A percentile compares a stretch with the other conserved stretches of the same genome.
Evolutionary conservation across 1,140 invertebrate genomes (phyloP).

Genomic region (Hyphantria cunea): DNA sequence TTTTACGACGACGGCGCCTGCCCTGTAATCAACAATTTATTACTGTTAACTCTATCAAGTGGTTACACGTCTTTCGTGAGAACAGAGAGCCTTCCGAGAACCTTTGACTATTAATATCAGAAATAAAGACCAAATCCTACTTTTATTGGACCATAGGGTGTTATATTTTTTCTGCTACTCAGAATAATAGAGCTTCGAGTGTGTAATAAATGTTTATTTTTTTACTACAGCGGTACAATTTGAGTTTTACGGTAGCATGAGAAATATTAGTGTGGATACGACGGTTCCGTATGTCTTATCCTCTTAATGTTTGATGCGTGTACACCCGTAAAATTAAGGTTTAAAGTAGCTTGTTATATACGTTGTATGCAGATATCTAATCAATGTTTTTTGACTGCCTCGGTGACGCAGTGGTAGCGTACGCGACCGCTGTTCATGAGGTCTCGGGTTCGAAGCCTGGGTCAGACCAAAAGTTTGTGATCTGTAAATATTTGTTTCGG

Average conservation of each 20-base stretch:
- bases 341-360: too few species aligned
- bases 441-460: too few species aligned
- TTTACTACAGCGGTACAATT: slow-evolving; percentile 20
- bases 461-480: too few species aligned
- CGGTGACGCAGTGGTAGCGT: too few species aligned
- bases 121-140: slow-evolving; percentile 67
- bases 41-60: slow-evolving; percentile 70
- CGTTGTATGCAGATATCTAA: too few species aligned
- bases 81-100: slow-evolving; percentile 63
- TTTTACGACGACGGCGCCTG: slow-evolving; percentile 64
- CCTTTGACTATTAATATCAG: slow-evolving; percentile 63
- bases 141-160: slow-evolving; percentile 70
- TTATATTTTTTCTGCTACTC: slow-evolving; percentile 58
- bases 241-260: slow-evolving; percentile 35
- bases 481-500: too few species aligned
- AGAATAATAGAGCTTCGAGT: slow-evolving; percentile 46
- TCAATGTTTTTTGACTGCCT: too few species aligned
- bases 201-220: slow-evolving; percentile 37
- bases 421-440: too few species aligned
- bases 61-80: slow-evolving; percentile 62
- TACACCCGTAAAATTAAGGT: too few species aligned
- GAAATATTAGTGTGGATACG: slow-evolving; percentile 1
- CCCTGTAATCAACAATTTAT: slow-evolving; percentile 72
- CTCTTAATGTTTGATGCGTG: neutral
- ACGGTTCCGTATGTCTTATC: slow-evolving; percentile 16